These are phyloP conservation scores for Tridacna gigas DNA, from an alignment of 2,888 invertebrate species.

Conservation along the genomic window DNA sequence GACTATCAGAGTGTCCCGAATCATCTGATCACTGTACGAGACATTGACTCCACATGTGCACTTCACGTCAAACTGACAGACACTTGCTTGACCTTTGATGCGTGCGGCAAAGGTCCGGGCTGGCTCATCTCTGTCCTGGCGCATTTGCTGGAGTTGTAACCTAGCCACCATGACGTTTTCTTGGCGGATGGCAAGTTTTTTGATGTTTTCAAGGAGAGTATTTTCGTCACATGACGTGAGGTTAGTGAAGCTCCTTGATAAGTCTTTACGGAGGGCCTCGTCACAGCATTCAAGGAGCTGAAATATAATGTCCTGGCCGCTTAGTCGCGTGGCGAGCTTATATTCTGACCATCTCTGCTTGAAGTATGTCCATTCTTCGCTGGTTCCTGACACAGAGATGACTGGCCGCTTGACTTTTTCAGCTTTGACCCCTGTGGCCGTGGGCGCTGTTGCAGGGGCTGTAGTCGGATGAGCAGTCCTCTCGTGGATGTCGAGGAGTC, in stretches of 20 bases:
- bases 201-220: conserved; percentile 30
- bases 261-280: conserved; percentile 28
- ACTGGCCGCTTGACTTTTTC: conserved; percentile 38
- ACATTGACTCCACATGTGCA: conserved; percentile 46
- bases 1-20: conserved; percentile 28
- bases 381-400: conserved; percentile 36
- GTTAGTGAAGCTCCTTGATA: background rate
- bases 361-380: conserved; percentile 50
- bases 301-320: conserved; percentile 39
- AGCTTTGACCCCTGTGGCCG: too few relatives aligned
- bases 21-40: conserved; percentile 53
- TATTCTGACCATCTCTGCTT: conserved; percentile 51
- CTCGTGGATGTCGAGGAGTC: conserved; percentile 47
- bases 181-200: conserved; percentile 30
- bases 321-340: conserved; percentile 34
- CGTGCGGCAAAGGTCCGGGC: conserved; percentile 40
- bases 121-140: conserved; percentile 6
- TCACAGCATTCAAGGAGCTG: conserved; percentile 50
- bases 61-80: conserved; percentile 35
- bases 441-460: conserved; percentile 30
- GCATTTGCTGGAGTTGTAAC: conserved; percentile 29
- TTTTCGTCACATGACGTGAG: conserved; percentile 33
- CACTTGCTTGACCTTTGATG: conserved; percentile 38
- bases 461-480: conserved; percentile 34
- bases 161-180: too few relatives aligned